These are phyloP conservation scores for Drosophila tsacasi DNA, from an alignment of 1,140 invertebrate genomes.

Conservation along the genomic window DNA sequence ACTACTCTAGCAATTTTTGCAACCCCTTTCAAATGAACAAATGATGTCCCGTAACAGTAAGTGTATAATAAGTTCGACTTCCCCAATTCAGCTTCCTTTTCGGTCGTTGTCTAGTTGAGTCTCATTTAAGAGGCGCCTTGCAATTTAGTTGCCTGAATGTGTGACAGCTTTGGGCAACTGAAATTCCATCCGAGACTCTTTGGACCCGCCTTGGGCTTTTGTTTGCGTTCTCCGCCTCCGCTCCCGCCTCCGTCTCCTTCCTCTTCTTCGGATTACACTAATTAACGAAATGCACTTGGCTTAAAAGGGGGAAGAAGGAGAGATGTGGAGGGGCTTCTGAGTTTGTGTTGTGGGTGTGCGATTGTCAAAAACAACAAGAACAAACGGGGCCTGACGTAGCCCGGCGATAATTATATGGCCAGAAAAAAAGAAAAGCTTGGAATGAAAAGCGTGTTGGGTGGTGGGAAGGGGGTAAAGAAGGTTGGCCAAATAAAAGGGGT, in stretches of 20 bases:
- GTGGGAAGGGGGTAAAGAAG: not conserved
- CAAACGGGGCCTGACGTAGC: constrained; percentile 39
- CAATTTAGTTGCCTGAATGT: constrained; percentile 50
- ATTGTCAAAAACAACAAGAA: constrained; percentile 63
- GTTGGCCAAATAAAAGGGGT: constrained; percentile 6
- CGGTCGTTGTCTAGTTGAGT: not conserved
- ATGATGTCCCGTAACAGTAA: not conserved
- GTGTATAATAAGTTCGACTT: not conserved
- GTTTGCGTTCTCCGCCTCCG: constrained; percentile 52
- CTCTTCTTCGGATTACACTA: constrained; percentile 65
- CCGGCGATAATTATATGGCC: constrained; percentile 64
- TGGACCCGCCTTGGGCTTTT: constrained; percentile 57
- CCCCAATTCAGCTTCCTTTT: not conserved
- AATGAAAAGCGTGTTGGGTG: constrained; percentile 1
- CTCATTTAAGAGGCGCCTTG: constrained; percentile 41
- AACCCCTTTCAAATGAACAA: not conserved
- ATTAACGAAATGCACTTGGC: constrained; percentile 82
- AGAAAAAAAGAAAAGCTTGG: constrained; percentile 1
- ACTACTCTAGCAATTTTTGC: not conserved
- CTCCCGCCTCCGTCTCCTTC: not conserved
- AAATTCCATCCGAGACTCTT: constrained; percentile 60
- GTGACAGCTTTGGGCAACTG: constrained; percentile 48
- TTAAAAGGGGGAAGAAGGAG: not conserved
- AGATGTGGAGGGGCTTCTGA: not conserved
- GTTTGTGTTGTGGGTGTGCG: constrained; percentile 44